A percentile compares a stretch with the other conserved stretches of the same genome.
These are phyloP conservation scores for Alca torda DNA, from an alignment of 2,797 vertebrate genomes.

Conservation along the genomic window DNA sequence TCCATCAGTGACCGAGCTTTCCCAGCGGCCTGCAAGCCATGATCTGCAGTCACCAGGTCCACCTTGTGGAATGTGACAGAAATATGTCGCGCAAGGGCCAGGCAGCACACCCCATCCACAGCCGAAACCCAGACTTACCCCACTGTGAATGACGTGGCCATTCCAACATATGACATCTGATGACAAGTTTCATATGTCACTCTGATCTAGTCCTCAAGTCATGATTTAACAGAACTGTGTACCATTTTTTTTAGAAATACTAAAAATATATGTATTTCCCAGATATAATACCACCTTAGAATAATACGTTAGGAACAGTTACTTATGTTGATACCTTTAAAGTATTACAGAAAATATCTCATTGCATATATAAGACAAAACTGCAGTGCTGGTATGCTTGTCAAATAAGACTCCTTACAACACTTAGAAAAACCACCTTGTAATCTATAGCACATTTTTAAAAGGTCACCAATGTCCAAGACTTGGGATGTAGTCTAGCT, in stretches of 20 bases:
- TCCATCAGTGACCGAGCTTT: neutral
- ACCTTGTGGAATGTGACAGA: neutral
- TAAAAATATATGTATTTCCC: neutral
- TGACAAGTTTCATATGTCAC: neutral
- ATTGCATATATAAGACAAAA: neutral
- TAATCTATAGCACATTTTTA: neutral
- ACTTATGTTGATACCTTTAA: neutral
- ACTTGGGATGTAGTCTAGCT: neutral
- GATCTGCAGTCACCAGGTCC: neutral
- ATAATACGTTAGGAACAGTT: neutral
- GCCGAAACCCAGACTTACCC: neutral
- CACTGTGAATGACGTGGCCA: rapidly evolving
- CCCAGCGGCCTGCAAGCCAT: neutral
- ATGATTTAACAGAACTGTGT: neutral
- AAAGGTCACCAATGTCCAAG: neutral
- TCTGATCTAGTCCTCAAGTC: neutral
- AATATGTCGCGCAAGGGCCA: neutral
- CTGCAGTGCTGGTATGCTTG: no score
- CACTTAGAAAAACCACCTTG: neutral
- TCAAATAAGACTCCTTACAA: neutral
- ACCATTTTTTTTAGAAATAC: neutral
- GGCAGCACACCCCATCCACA: neutral
- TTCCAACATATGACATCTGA: neutral
- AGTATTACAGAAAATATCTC: neutral
- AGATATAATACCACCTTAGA: neutral